Evolutionary conservation across 2,113 vertebrate genomes (phyloP).

Genomic region (Glaucidium brasilianum): DNA sequence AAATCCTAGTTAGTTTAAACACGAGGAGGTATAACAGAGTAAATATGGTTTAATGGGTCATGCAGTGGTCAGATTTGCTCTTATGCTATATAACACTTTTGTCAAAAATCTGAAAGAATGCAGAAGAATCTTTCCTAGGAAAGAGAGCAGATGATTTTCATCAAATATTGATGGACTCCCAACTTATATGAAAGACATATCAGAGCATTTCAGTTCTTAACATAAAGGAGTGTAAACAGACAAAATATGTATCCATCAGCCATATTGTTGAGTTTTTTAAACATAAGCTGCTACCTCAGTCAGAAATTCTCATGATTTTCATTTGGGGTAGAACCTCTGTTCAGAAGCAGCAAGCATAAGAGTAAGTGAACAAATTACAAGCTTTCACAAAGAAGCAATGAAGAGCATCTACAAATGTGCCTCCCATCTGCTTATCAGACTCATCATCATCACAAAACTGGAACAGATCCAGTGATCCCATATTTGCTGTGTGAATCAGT

Average conservation of each 20-base stretch:
- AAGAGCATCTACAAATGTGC: neutral
- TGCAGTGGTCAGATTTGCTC: neutral
- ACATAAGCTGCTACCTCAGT: neutral
- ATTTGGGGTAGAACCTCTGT: neutral
- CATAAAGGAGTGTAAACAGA: neutral
- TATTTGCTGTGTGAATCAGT: neutral
- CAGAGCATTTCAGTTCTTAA: neutral
- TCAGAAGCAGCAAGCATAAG: neutral
- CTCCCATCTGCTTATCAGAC: neutral
- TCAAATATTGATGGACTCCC: neutral
- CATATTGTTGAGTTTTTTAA: neutral
- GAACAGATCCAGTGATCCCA: neutral
- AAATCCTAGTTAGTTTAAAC: neutral
- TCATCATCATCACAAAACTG: neutral
- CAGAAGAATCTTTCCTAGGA: neutral
- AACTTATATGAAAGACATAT: neutral
- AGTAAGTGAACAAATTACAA: neutral
- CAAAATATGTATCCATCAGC: neutral
- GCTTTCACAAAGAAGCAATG: neutral
- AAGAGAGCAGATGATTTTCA: neutral
- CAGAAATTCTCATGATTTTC: neutral
- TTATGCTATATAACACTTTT: accelerated
- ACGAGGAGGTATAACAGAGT: neutral
- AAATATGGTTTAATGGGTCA: neutral
- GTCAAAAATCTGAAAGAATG: neutral